phyloP scores from a whole-genome alignment of 2,888 invertebrate genomes.

The Therioaphis trifolii region DNA sequence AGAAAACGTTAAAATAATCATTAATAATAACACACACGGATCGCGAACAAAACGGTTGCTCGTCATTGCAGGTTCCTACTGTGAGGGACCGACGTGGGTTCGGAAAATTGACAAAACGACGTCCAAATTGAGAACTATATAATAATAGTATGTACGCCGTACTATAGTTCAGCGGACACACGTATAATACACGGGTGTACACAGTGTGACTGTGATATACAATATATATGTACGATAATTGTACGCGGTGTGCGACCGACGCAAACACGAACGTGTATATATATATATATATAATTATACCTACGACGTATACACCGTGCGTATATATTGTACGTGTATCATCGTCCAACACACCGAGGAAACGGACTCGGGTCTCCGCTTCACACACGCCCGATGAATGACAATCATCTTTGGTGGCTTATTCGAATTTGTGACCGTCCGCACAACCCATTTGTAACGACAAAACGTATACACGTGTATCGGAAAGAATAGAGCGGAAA shows the following conservation, averaged over 20 bases:
- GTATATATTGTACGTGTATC: too few species aligned
- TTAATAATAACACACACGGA: constrained; percentile 40
- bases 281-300: too few species aligned
- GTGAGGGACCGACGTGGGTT: constrained; percentile 30
- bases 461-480: background rate
- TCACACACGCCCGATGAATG: background rate
- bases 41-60: constrained; percentile 31
- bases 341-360: background rate
- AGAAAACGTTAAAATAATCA: constrained; percentile 29
- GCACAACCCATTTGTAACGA: constrained; percentile 50
- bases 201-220: too few species aligned
- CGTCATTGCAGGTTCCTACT: constrained; percentile 41
- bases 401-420: constrained; percentile 30
- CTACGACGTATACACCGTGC: too few species aligned
- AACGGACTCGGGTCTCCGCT: too few species aligned
- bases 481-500: background rate
- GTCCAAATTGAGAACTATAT: background rate
- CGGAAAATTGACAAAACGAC: constrained; percentile 20
- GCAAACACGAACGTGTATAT: too few species aligned
- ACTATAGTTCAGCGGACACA: background rate
- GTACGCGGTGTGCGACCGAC: background rate
- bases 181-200: background rate
- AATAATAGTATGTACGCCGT: background rate
- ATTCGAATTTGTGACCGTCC: constrained; percentile 17
- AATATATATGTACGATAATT: background rate